These are phyloP conservation scores for Netelia virgata DNA, from an alignment of 2,888 invertebrate genomes.

Conservation along the genomic window DNA sequence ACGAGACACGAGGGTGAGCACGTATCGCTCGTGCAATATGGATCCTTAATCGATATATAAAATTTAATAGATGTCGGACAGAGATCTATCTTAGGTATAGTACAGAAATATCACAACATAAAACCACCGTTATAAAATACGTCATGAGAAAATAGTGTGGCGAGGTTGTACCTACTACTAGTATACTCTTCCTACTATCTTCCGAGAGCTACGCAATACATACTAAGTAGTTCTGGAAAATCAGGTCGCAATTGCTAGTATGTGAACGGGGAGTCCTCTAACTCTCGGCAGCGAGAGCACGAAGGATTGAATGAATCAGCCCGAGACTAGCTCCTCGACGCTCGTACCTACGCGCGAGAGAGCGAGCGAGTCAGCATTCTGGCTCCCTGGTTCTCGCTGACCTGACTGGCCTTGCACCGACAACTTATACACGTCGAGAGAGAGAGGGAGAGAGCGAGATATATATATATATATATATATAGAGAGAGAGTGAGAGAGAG, in stretches of 20 bases:
- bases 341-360: constrained; percentile 15
- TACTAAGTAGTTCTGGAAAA: constrained; percentile 76
- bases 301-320: constrained; percentile 76
- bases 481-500: constrained; percentile 4
- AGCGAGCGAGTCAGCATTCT: constrained; percentile 31
- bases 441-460: too few relatives aligned
- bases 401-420: constrained; percentile 57
- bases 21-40: background rate
- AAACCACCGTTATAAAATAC: constrained; percentile 70
- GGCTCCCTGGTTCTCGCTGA: constrained; percentile 47
- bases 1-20: too few relatives aligned
- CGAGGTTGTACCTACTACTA: constrained; percentile 48
- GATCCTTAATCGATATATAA: background rate
- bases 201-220: constrained; percentile 73
- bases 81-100: background rate
- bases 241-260: constrained; percentile 73
- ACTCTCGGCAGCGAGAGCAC: constrained; percentile 53
- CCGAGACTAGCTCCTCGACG: constrained; percentile 40
- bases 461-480: too few relatives aligned
- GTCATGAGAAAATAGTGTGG: constrained; percentile 68
- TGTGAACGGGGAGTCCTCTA: constrained; percentile 20
- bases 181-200: constrained; percentile 69
- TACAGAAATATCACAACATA: background rate
- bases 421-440: constrained; percentile 14
- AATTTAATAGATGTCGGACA: background rate